Base-by-base conservation (phyloP, 2,888 invertebrate genomes). In the Ectropis crepuscularia region DNA sequence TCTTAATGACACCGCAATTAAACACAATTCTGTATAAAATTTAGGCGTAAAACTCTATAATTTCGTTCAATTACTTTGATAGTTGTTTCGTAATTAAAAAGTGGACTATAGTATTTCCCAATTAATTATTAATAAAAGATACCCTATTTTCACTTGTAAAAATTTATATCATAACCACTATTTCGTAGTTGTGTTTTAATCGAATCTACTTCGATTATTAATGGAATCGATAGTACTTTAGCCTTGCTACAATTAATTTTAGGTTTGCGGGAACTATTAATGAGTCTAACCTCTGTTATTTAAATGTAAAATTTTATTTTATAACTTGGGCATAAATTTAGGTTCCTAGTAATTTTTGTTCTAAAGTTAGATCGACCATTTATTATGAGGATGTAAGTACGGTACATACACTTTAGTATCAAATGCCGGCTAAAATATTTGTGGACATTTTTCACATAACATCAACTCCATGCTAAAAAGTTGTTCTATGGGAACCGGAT, bases 11-110 rank as follows among this genome's bases (percentile, higher is more conserved):
- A 38, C 12, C 9, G 12, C 2, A 53, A n/a, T 53, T 47, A 41
- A 41, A 16, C 9, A 10, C 6, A 5, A 16, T 39, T 12, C 5
- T 39, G 10, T 6, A 41, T 37, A 28, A 41, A 43, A n/a, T 48
- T 28, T 16, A 16, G 6, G 11, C 16, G 4, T 9, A 7, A 57
- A 12, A 12, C 16, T 57, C 41, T 57, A 43, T 57, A 57, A 49
- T 57, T 57, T 57, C 6, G 41, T 6, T 6, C 49, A 42, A 57
- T 57, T 57, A 49, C 42, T 57, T 42, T 49, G 36, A 57, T 11
- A 11, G 37, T 36, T 37, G 10, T 36, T n/a, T 11, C n/a, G 9
- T 49, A 47, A 57, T 49, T 47, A 57, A 51, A 41, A 28, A 51
- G 4, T n/a, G 28, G 6, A 42, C 41, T 51, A 16, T 51, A 41